Evolutionary conservation across 2,113 vertebrate genomes (phyloP), one percentile per base, ranked within the genome.

Genomic region (Orientallactaga bullata): DNA sequence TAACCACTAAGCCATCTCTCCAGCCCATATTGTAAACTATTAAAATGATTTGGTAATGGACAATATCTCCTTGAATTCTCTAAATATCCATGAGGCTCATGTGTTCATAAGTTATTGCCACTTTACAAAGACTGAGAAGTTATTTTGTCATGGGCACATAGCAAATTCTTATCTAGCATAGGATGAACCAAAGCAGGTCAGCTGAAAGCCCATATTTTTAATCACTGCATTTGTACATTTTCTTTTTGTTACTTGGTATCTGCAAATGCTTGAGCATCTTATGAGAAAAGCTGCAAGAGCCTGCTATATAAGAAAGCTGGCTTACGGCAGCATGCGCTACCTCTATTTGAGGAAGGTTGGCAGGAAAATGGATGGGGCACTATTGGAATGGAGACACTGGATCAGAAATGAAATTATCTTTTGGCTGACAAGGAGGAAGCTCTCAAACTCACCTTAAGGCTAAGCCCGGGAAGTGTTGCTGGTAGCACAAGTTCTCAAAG

Each of bases 381-480:
- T 89, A 39, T 85, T 55, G 60, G 61, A 94, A 78, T n/a, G 10
- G 58, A 84, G 88, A 72, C 4, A 58, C 21, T 23, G 5, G 13
- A 66, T 82, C 60, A 66, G 35, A 85, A 92, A 85, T 84, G 58
- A 94, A 87, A 63, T 76, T 20, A 78, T 79, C 37, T 93, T 88
- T 86, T 90, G 71, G 39, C 8, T 88, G 12, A 71, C 93, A 58
- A 66, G 63, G 47, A 86, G 47, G 17, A 55, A 94, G 61, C 21
- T 73, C 55, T 35, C 37, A 23, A 12, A 87, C 28, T 79, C 55
- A 87, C 74, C 42, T 82, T n/a, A 79, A 28, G 68, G 24, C 6
- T 2, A 0, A 85, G 30, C 35, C 18, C 35, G 81, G n/a, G 1
- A 69, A 20, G 28, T 11, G 32, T 3, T 58, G 39, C 30, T 85